Percentiles rank a stretch among this genome's conserved stretches.
phyloP scores from a whole-genome alignment of 2,888 invertebrate species.

The Danaus chrysippus region DNA sequence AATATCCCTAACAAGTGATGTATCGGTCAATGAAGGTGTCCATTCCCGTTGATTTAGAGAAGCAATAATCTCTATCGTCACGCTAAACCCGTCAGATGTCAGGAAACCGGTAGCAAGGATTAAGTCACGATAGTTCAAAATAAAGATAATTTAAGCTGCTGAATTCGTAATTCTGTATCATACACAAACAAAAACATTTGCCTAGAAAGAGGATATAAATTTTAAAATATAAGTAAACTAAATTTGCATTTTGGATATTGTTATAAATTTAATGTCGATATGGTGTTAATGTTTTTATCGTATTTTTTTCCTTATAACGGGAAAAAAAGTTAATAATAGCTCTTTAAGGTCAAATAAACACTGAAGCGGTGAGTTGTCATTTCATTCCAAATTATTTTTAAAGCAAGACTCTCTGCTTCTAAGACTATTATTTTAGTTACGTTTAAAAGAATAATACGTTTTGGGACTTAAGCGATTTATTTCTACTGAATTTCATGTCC shows the following conservation, averaged over 20 bases:
- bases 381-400: slow-evolving; percentile 53
- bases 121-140: slow-evolving; percentile 48
- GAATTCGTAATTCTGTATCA: background rate
- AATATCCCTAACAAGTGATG: slow-evolving; percentile 45
- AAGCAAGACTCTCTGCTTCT: slow-evolving; percentile 56
- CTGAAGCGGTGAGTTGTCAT: slow-evolving; percentile 49
- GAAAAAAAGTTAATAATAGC: slow-evolving; percentile 53
- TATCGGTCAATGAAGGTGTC: slow-evolving; percentile 59
- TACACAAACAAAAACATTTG: background rate
- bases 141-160: slow-evolving; percentile 35
- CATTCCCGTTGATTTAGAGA: slow-evolving; percentile 69
- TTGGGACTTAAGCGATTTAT: background rate
- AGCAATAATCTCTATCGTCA: slow-evolving; percentile 67
- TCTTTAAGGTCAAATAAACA: slow-evolving; percentile 63
- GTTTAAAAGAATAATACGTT: slow-evolving; percentile 13
- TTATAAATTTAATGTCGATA: background rate
- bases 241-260: no score
- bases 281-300: background rate
- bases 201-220: background rate
- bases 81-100: slow-evolving; percentile 61
- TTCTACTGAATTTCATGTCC: no score
- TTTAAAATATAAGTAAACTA: background rate
- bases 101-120: slow-evolving; percentile 40
- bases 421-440: slow-evolving; percentile 30
- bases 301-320: slow-evolving; percentile 41